Evolutionary conservation across 2,888 invertebrate species (phyloP), one percentile per base, ranked within the genome.

Genomic region (Pachymerium ferrugineum): DNA sequence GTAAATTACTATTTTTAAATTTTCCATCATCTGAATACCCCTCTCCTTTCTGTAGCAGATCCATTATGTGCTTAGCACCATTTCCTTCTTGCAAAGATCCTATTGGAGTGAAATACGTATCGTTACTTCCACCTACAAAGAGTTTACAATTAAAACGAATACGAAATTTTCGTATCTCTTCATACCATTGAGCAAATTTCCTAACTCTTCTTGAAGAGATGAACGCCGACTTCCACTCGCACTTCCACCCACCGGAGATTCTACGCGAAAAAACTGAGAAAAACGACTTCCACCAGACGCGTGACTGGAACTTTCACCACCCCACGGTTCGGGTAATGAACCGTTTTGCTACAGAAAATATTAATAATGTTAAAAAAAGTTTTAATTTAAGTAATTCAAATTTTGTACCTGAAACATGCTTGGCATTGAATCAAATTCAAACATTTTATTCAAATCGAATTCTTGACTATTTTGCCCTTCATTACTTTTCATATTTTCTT

Each of bases 401-500:
- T 85, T 85, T 82, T 91, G 91, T 78, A 90, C 87, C 29, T 91
- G 84, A 71, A 90, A 85, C 72, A 89, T 54, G 19, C 47, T 89
- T 67, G 90, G 89, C 79, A 93, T 88, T 75, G 88, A 85, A 80
- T 93, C 93, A 78, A 90, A 88, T 80, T 92, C 91, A 77, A 94
- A 87, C 81, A 94, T 78, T 89, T 77, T 30, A 30, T 72, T 72
- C 38, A 72, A n/a, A 47, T 72, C 47, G 42, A 72, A 72, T 33
- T 72, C 72, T 22, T 54, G 47, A 54, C 19, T 54, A 5, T 16
- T 70, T 12, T 31, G 16, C 1, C 19, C 31, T 33, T 35, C 70
- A 1, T 1, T 25, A 1, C n/a, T 4, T 12, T 35, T 31, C 10
- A 4, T 33, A 10, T 3, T 25, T 33, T 33, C 33, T 31, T 31